Base-by-base conservation (phyloP, 2,888 invertebrate species). In the Agrotis exclamationis region DNA sequence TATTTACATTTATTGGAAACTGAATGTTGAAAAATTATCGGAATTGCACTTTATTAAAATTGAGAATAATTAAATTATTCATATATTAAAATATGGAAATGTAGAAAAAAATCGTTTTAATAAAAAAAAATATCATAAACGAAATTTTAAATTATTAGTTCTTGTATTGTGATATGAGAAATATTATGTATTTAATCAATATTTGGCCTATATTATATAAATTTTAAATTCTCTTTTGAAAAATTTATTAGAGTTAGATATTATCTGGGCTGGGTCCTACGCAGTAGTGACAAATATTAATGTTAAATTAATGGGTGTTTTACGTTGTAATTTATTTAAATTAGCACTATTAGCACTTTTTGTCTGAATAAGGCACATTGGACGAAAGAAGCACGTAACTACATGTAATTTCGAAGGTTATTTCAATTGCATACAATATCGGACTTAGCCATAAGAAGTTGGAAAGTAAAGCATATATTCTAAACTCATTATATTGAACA, bases 381-480 rank as follows among this genome's bases (percentile, higher is more conserved):
- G 82, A 85, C 66, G 75, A 82, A 80, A 79, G 68, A 79, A 81
- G 77, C 85, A 88, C 86, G 33, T 76, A 68, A 65, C 14, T 68
- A 72, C 71, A 82, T 86, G 81, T 83, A 79, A 86, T 78, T 85
- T 82, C 83, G 71, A 76, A 70, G 73, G 73, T 80, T 73, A 79
- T 77, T 78, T 84, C 33, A 76, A 74, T 80, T 74, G 74, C 84
- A 85, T 80, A 75, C 79, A 63, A 50, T 82, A 83, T 84, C 80
- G 62, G 81, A 82, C 60, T 75, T 85, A 86, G 86, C 80, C 70
- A 44, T 86, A 86, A 87, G 86, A 74, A 71, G 59, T 78, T 80
- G 80, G 85, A 85, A 90, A 85, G 95, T 95, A 93, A 95, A 95
- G 95, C 95, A 95, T 93, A 94, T 95, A 95, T 95, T 95, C 94